These are phyloP conservation scores for Apostichopus japonicus DNA, from an alignment of 35 echinoderm and acorn worm genomes.

Conservation along the genomic window DNA sequence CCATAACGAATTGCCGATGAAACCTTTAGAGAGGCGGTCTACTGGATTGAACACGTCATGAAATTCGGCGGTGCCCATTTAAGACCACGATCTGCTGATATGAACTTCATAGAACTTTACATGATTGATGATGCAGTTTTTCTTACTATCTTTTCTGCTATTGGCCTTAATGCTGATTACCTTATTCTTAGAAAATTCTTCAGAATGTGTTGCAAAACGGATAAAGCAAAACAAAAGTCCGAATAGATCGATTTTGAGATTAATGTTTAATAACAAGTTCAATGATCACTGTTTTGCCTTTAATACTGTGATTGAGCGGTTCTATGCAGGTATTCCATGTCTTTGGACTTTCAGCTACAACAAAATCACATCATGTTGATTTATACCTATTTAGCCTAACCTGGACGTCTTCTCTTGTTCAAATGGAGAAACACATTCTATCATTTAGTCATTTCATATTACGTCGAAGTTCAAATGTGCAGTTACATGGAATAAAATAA, in stretches of 20 bases:
- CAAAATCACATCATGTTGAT: not conserved
- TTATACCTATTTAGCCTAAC: not conserved
- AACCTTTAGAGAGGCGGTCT: constrained; percentile 58
- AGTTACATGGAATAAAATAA: too few relatives aligned
- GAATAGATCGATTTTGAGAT: not conserved
- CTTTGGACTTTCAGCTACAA: not conserved
- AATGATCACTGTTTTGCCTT: too few relatives aligned
- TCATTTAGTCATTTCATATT: too few relatives aligned
- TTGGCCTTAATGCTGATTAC: constrained; percentile 4
- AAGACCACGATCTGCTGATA: constrained; percentile 35
- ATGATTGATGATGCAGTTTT: constrained; percentile 43
- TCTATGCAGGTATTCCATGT: not conserved
- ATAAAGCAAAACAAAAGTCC: not conserved
- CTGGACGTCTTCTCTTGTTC: not conserved
- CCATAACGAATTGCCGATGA: constrained; percentile 54
- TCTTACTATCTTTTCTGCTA: not conserved
- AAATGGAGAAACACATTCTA: too few relatives aligned
- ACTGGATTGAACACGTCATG: constrained; percentile 82
- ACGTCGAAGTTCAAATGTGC: too few relatives aligned
- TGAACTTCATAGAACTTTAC: constrained; percentile 46
- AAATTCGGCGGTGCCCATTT: constrained; percentile 71
- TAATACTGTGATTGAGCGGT: not conserved
- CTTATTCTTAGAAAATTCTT: constrained; percentile 7
- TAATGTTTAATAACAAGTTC: not conserved
- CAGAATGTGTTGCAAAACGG: too few relatives aligned